These are phyloP conservation scores for Elmis aenea DNA, from an alignment of 2,888 invertebrate genomes.

Conservation along the genomic window DNA sequence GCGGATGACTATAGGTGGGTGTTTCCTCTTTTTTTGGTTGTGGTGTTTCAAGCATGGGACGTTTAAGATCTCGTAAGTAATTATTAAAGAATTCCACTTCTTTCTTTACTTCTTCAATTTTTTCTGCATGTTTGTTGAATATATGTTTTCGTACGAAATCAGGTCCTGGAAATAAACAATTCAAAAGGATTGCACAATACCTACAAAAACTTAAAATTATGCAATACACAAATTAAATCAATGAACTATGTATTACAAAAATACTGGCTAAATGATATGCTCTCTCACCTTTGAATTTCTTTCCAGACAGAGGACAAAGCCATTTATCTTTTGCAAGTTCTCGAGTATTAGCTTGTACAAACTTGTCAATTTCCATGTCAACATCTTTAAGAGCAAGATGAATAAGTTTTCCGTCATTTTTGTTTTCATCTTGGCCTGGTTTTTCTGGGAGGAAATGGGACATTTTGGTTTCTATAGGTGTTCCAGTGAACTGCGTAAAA, in stretches of 20 bases:
- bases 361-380: constrained; percentile 82
- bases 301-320: constrained; percentile 97
- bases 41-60: constrained; percentile 90
- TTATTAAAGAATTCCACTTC: constrained; percentile 98
- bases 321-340: constrained; percentile 97
- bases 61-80: constrained; percentile 87
- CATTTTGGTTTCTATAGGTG: constrained; percentile 85
- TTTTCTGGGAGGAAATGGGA: constrained; percentile 79
- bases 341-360: constrained; percentile 92
- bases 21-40: constrained; percentile 49
- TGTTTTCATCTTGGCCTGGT: constrained; percentile 64
- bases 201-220: no score
- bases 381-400: constrained; percentile 48
- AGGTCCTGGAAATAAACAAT: constrained; percentile 55
- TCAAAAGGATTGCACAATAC: not conserved
- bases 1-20: constrained; percentile 45
- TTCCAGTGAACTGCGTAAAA: constrained; percentile 69
- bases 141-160: constrained; percentile 99
- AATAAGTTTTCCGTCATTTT: constrained; percentile 47
- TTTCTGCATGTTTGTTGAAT: constrained; percentile 94
- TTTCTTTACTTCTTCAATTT: constrained; percentile 93
- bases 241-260: not conserved
- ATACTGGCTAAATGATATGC: not conserved
- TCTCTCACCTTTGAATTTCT: constrained; percentile 81
- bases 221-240: constrained; percentile 1